Base-by-base conservation (phyloP, 2,888 invertebrate genomes). In the Eupeodes luniger region DNA sequence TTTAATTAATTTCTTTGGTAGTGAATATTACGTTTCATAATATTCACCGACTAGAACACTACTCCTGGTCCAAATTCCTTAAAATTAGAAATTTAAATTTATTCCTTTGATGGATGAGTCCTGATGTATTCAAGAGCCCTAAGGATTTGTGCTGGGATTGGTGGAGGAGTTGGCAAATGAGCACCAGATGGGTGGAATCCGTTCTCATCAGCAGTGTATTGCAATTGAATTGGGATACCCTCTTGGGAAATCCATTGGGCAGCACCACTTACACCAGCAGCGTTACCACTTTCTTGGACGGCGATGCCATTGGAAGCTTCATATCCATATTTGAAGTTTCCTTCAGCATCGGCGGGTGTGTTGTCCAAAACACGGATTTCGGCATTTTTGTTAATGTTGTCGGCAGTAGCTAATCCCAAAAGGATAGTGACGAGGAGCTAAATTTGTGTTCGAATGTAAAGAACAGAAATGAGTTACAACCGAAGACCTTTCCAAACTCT, bases 261-360 rank as follows among this genome's bases (percentile, higher is more conserved):
- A 19, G 93, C 91, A 53, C 96, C 96, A 78, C 94, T 93, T 0
- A 94, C 95, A 91, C 94, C 95, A 91, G 94, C 94, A 84, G 95
- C 91, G 70, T 91, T 93, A 89, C 96, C 96, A 12, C 91, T 90
- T 90, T 95, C 95, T 90, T 95, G 94, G 12, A 92, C 95, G 1
- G 91, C 72, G 91, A 96, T 96, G 47, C 96, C 96, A 90, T 96
- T 96, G 81, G 94, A 94, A 89, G 96, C 96, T 90, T 95, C 93
- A 90, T 92, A 96, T 9, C 79, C 72, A 91, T 91, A 95, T 1
- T 92, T 83, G 93, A 92, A 95, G 47, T 91, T 90, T 11, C 93
- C 91, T 82, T 95, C 95, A 5, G 92, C 91, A 89, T 93, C 93
- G 67, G 92, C 90, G 12, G 92, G 91, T 11, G 91, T 91, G 74